Base-by-base conservation (phyloP, 1,140 invertebrate genomes). In the Zaprionus inermis region DNA sequence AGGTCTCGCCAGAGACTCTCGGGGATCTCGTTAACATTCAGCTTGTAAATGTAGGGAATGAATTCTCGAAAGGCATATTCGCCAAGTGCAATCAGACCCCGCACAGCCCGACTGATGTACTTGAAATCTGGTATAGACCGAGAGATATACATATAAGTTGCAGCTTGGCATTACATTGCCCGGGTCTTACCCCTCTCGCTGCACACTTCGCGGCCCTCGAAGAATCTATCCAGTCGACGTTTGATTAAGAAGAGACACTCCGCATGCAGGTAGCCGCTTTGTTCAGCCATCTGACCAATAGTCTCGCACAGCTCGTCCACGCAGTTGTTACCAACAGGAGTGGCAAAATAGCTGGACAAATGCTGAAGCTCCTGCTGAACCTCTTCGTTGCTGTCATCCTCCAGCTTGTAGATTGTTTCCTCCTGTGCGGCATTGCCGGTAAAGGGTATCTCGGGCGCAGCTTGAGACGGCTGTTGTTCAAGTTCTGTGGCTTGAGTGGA, bases 51-150 rank as follows among this genome's bases (percentile, higher is more conserved):
- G 51, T 81, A 92, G 0, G 90, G 90, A 49, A 91, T 91, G 38
- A 92, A 88, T 64, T 92, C 92, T 0, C 92, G 86, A 28, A 92
- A 92, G 6, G 91, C 91, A 60, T 81, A 92, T 61, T 92, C 92
- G 0, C 91, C 92, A 11, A 92, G n/a, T 3, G 88, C 77, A 44
- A 91, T 74, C 1, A 92, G 64, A 6, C 86, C 91, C 10, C 90
- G 74, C 6, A 91, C 22, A 6, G 84, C 78, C 14, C 92, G 70
- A 38, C 84, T 90, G 11, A 92, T 76, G 51, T 90, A 92, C 32
- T 79, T 78, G 12, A 79, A 92, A 69, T 92, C 91, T 88, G 11
- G 10, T 46, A 24, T 56, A 30, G 41, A 32, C 32, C 0, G 9
- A 28, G 20, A 44, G 7, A 4, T 36, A 58, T 12, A 11, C 38